Conservation (phyloP, 2,113 vertebrate genomes). For the Brienomyrus longianalis region DNA sequence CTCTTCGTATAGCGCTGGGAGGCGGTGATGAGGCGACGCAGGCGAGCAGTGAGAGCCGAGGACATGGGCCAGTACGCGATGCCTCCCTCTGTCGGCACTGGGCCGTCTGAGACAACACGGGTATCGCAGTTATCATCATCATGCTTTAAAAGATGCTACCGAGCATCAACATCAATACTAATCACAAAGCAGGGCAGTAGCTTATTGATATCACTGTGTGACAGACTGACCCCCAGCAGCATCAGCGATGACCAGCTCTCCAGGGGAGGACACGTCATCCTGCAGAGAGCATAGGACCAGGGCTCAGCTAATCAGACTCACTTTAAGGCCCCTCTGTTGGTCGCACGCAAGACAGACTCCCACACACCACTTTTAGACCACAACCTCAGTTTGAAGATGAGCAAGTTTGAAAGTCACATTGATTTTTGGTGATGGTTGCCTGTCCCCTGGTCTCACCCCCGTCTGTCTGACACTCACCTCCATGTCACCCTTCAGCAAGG, state of each 20-base stretch:
- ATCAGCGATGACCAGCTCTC: slow-evolving; percentile 87
- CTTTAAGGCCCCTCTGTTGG: not conserved
- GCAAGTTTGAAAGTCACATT: not conserved
- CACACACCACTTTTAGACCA: not conserved
- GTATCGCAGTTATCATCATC: not conserved
- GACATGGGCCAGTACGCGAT: slow-evolving; percentile 86
- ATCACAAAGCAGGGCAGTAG: not conserved
- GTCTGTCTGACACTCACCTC: slow-evolving; percentile 64
- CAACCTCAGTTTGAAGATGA: not conserved
- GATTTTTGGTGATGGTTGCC: not conserved
- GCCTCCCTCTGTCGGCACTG: slow-evolving; percentile 63
- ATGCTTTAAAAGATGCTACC: not conserved
- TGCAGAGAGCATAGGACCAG: slow-evolving; percentile 39
- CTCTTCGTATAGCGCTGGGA: slow-evolving; percentile 92
- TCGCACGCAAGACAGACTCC: not conserved
- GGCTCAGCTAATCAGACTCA: not conserved
- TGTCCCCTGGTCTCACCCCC: not conserved
- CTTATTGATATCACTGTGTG: not conserved
- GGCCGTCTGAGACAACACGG: slow-evolving; percentile 58
- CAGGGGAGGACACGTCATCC: slow-evolving; percentile 93
- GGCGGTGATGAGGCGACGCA: slow-evolving; percentile 90
- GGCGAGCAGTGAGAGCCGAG: slow-evolving; percentile 84
- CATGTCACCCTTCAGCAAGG: slow-evolving; percentile 89
- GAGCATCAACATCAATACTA: not conserved
- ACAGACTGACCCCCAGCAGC: slow-evolving; percentile 61